Percentiles rank a stretch among this genome's conserved stretches.
Conservation (phyloP, 2,888 invertebrate genomes). For the Dryocosmus kuriphilus region DNA sequence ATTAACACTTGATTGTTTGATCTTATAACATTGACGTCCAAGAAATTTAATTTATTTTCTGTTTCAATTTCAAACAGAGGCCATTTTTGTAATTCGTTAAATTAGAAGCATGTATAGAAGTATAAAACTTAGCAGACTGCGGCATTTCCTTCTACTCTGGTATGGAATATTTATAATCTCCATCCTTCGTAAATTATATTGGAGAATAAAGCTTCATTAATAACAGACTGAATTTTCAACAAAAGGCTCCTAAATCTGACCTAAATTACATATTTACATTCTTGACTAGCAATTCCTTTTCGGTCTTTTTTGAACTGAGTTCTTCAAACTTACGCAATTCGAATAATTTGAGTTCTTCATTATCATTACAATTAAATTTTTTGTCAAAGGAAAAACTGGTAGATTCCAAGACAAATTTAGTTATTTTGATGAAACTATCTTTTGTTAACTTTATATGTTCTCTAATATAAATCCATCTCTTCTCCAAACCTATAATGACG, state of each 20-base stretch:
- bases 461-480: no score
- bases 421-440: no score
- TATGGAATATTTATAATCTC: constrained; percentile 85
- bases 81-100: constrained; percentile 79
- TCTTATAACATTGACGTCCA: no score
- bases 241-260: not conserved
- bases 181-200: constrained; percentile 81
- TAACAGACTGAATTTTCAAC: not conserved
- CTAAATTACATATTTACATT: not conserved
- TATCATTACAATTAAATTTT: constrained; percentile 87
- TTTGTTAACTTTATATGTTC: no score
- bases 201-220: not conserved
- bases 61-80: no score
- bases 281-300: constrained; percentile 83
- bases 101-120: constrained; percentile 43
- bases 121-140: constrained; percentile 63
- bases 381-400: no score
- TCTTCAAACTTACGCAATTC: constrained; percentile 90
- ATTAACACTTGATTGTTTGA: no score
- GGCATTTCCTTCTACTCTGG: constrained; percentile 80
- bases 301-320: constrained; percentile 83
- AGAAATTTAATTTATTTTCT: no score
- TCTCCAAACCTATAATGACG: no score
- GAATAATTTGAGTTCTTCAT: constrained; percentile 88
- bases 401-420: no score